Evolutionary conservation across 2,797 vertebrate genomes (phyloP), one percentile per base, ranked within the genome.

Genomic region (Peromyscus eremicus): DNA sequence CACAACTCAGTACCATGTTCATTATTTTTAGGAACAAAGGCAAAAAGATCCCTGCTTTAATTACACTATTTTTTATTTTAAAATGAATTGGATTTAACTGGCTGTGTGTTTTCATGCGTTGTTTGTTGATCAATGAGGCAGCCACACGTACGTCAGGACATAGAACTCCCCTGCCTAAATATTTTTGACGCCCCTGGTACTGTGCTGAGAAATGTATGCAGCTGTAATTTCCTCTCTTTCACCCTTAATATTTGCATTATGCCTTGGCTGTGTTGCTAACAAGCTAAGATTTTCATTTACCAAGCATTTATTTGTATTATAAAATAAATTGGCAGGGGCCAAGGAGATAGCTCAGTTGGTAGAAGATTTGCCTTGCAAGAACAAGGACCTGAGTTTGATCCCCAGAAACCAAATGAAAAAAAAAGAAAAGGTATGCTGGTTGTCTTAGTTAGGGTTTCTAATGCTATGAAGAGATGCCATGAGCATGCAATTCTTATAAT

Each of bases 11-110:
- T 2, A 37, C 76, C 75, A 60, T 43, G 60, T 68, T 91, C 64
- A 3, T 77, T 96, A 84, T 68, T 64, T 96, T 92, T 93, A 83
- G 84, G 1, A 97, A 85, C 52, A 97, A 94, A 96, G 86, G 17
- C 40, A 92, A 86, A 85, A 80, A 16, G 0, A 70, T 89, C 12
- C 77, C 84, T 37, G 60, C 12, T 82, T 81, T 60, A 76, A 68
- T n/a, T 85, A 85, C 17, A 5, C 6, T 87, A 5, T 68, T 85
- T 85, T 70, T 66, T 76, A 71, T 37, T 91, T 94, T n/a, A 95
- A 97, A 96, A 96, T 75, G 11, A 92, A 43, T 37, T 60, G 21
- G 12, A 77, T 84, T 57, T 95, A 92, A 66, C 37, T 60, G 66
- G 57, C 34, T 85, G 70, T 9, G 2, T 71, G 92, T 93, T 93